phyloP scores from a whole-genome alignment of 2,888 invertebrate genomes.

The Patella caerulea region DNA sequence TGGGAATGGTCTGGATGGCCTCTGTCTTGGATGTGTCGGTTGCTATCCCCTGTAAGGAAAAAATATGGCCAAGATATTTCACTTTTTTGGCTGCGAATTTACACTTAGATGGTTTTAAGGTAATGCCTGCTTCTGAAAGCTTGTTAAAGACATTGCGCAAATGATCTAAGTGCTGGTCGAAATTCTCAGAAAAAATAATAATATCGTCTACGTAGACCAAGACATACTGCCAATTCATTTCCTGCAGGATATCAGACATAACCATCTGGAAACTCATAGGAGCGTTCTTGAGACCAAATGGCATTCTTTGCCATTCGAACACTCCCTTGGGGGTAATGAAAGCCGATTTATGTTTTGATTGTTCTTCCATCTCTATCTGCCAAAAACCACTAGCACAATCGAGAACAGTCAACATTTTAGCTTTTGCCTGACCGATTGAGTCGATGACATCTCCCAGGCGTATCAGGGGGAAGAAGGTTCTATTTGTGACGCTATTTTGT shows the following conservation, averaged over 20 bases:
- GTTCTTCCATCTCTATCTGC: conserved; percentile 31
- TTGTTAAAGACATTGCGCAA: conserved; percentile 34
- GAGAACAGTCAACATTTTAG: conserved; percentile 27
- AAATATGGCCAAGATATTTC: too few species aligned
- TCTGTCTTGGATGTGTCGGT: too few species aligned
- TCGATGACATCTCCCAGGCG: conserved; percentile 37
- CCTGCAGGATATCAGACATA: conserved; percentile 33
- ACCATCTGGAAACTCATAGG: conserved; percentile 35
- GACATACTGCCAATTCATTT: conserved; percentile 39
- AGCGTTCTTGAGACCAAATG: conserved; percentile 43
- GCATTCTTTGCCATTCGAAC: conserved; percentile 36
- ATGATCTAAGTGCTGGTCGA: conserved; percentile 37
- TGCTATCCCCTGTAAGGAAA: too few species aligned
- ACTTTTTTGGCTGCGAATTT: conserved; percentile 34
- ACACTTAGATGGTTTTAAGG: conserved; percentile 40
- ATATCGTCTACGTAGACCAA: conserved; percentile 47
- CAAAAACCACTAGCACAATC: conserved; percentile 36
- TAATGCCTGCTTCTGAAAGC: conserved; percentile 34
- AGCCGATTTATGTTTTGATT: conserved; percentile 17
- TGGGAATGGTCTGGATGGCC: too few species aligned
- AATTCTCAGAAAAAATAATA: conserved; percentile 33
- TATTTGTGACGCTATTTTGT: conserved; percentile 33
- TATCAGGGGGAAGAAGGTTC: conserved; percentile 31
- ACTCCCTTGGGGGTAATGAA: conserved; percentile 21
- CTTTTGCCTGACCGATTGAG: conserved; percentile 30